Evolutionary conservation across 2,888 invertebrate species (phyloP), one percentile per base, ranked within the genome.

Genomic region (Drosophila atripex): DNA sequence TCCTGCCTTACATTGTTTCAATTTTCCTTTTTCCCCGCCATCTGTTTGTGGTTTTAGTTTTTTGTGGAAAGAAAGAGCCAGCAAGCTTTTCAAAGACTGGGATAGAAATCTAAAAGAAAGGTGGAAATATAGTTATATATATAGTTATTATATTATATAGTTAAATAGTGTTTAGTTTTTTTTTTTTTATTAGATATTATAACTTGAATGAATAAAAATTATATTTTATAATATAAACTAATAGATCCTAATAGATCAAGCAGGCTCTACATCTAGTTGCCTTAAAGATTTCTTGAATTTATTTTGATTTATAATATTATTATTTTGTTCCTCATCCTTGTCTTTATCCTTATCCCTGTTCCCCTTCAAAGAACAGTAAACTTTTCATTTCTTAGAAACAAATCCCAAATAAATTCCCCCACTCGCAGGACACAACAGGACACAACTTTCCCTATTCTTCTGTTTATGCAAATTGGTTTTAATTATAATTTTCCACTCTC

Each of bases 381-480:
- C 35, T 52, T 71, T 70, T 32, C 45, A 50, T 9, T 28, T 14
- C 21, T n/a, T 16, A 21, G 46, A 11, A 8, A 14, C 18, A 69
- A 70, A 47, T 56, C 49, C 35, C 14, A 30, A 50, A 28, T 43
- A 43, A 11, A 50, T 59, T 52, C 72, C 53, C 43, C 52, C 28
- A 28, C 28, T 28, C 28, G 28, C 38, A 30, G 38, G 38, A 43
- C 56, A 43, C 65, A 32, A 32, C 32, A 12, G 32, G 32, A 32
- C 32, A 32, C 4, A 38, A 18, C 39, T 56, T 38, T 65, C 23
- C 16, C 43, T 66, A 50, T 56, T 49, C 54, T 70, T 74, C 73
- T 76, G 72, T 72, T 76, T 76, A 88, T 86, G 88, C 69, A 88
- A 82, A 82, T 88, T 82, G 66, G 73, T 86, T 82, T 88, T 86